Percentiles rank a stretch among this genome's conserved stretches.
phyloP scores from a whole-genome alignment of 2,888 invertebrate genomes.

The Mimachlamys varia region DNA sequence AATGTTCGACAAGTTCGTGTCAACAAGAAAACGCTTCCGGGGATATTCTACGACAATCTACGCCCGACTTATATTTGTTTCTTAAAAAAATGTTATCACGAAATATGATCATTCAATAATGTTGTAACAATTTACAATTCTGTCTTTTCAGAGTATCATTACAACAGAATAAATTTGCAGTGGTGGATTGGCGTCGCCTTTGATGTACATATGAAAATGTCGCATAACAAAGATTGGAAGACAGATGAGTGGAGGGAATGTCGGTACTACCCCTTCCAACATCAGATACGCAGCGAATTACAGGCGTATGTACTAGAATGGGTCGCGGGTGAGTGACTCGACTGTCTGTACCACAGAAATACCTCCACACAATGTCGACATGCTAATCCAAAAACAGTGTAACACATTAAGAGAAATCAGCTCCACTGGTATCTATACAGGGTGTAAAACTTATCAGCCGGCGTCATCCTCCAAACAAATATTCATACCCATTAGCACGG shows the following conservation, averaged over 20 bases:
- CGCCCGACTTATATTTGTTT: background rate
- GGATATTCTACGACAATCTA: background rate
- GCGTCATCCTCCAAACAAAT: background rate
- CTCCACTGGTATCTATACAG: background rate
- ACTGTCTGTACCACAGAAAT: background rate
- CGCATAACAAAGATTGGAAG: constrained; percentile 1
- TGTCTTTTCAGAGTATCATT: background rate
- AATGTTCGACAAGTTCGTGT: background rate
- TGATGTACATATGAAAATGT: constrained; percentile 26
- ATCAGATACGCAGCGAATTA: background rate
- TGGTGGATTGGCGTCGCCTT: background rate
- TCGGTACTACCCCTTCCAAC: background rate
- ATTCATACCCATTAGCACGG: constrained; percentile 7
- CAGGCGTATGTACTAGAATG: constrained; percentile 23
- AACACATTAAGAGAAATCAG: background rate
- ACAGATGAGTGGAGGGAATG: background rate
- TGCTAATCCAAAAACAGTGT: background rate
- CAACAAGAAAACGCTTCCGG: constrained; percentile 19
- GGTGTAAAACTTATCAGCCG: background rate
- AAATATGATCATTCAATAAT: constrained; percentile 27
- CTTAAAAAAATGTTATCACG: constrained; percentile 1
- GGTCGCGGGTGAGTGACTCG: constrained; percentile 10
- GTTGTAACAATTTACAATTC: background rate
- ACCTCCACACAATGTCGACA: background rate
- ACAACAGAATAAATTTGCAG: constrained; percentile 23